Conservation (phyloP, 2,797 vertebrate genomes). For the Fratercula arctica region DNA sequence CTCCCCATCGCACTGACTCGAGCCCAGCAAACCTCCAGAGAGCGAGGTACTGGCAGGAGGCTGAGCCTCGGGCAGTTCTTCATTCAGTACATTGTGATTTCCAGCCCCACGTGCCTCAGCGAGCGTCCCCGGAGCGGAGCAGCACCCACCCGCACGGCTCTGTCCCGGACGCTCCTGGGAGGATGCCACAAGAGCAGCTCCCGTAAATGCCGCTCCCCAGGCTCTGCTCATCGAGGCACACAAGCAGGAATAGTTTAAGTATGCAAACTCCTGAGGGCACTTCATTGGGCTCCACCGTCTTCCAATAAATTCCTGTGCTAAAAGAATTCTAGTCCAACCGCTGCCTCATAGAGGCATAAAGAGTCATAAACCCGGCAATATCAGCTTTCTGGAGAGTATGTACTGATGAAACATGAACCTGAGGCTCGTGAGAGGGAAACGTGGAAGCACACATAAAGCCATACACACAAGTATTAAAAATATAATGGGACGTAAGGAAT, state of each 20-base stretch:
- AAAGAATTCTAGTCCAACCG: not conserved
- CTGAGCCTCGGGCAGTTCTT: not conserved
- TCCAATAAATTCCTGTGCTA: not conserved
- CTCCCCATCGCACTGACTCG: not conserved
- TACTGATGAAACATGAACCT: rapidly evolving
- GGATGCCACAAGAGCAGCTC: not conserved
- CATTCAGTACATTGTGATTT: not conserved
- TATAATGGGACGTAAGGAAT: not conserved
- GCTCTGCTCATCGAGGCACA: not conserved
- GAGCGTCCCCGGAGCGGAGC: not conserved
- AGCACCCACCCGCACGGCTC: not conserved
- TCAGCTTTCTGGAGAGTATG: not conserved
- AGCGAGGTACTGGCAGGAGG: not conserved
- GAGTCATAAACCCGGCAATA: not conserved
- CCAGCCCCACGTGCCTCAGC: not conserved
- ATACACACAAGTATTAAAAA: not conserved
- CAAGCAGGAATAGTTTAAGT: not conserved
- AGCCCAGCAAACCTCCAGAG: not conserved
- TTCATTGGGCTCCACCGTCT: not conserved
- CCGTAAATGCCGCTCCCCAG: not conserved
- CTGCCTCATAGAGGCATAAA: not conserved
- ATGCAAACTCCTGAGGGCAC: not conserved
- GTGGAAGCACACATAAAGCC: not conserved
- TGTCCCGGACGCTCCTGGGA: not conserved
- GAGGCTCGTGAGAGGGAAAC: rapidly evolving